Evolutionary conservation across 2,113 vertebrate genomes (phyloP).

Genomic region (Pachycephala philippinensis): DNA sequence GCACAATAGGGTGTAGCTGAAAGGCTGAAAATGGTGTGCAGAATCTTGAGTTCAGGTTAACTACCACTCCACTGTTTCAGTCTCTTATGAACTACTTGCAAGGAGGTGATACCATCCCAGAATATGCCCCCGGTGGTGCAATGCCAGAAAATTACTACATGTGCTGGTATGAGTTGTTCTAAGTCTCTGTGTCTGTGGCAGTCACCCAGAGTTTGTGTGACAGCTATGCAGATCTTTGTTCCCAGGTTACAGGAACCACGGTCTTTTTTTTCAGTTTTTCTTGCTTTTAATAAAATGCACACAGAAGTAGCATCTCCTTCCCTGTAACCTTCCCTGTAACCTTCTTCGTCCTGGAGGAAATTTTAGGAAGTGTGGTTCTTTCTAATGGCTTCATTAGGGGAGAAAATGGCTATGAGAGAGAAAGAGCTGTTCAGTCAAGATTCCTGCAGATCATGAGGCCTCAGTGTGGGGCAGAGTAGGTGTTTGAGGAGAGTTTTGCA

Average conservation of each 20-base stretch:
- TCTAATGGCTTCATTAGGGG: neutral
- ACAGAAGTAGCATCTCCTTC: neutral
- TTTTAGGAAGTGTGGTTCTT: neutral
- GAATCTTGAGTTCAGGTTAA: neutral
- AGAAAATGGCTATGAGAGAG: neutral
- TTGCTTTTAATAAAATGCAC: neutral
- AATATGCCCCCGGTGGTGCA: neutral
- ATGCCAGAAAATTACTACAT: neutral
- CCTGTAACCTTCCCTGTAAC: neutral
- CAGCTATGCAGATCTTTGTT: neutral
- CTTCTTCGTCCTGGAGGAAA: neutral
- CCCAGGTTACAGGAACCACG: neutral
- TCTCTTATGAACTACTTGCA: neutral
- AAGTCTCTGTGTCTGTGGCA: neutral
- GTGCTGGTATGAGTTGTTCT: neutral
- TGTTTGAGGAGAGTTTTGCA: neutral
- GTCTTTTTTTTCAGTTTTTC: neutral
- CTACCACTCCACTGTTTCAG: neutral
- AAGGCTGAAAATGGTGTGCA: neutral
- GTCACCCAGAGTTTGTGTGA: neutral
- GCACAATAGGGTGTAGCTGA: neutral
- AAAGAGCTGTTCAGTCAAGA: neutral
- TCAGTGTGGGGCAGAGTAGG: neutral
- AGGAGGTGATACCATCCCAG: neutral
- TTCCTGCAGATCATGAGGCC: neutral